A percentile compares a stretch with the other conserved stretches of the same genome.
These are phyloP conservation scores for Anisognathus igniventris DNA, from an alignment of 2,797 vertebrate genomes.

Conservation along the genomic window DNA sequence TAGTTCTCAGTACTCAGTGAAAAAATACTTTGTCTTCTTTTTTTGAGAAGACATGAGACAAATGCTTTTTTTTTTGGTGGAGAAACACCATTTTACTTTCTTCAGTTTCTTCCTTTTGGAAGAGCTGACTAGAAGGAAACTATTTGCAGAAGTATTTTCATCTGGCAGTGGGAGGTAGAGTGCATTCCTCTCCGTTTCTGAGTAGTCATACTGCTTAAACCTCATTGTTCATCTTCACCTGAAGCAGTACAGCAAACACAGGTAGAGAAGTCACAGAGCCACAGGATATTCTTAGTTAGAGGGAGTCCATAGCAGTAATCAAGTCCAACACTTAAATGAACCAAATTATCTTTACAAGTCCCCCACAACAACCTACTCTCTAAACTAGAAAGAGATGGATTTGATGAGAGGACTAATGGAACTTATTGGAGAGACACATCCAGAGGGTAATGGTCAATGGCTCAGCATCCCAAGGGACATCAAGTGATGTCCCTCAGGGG, in stretches of 20 bases:
- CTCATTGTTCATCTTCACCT: not conserved
- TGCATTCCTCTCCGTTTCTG: not conserved
- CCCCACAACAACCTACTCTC: not conserved
- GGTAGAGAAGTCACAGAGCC: not conserved
- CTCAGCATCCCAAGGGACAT: not conserved
- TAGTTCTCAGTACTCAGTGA: not conserved
- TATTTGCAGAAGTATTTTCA: not conserved
- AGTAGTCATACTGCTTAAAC: not conserved
- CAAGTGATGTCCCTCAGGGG: not conserved
- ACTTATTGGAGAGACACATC: accelerated
- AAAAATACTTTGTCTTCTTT: not conserved
- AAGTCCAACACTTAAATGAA: not conserved
- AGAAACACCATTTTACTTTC: not conserved
- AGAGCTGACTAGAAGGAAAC: not conserved
- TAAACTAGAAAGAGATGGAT: not conserved
- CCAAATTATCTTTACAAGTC: not conserved
- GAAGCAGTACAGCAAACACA: not conserved
- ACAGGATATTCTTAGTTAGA: not conserved
- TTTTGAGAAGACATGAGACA: not conserved
- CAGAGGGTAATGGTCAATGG: not conserved
- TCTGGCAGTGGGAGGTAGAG: not conserved
- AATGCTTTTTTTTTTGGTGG: not conserved
- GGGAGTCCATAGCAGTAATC: too few species aligned
- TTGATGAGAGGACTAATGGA: not conserved
- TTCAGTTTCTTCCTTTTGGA: not conserved